Evolutionary conservation across 2,888 invertebrate species (phyloP).

Genomic region (Philereme vetulata): DNA sequence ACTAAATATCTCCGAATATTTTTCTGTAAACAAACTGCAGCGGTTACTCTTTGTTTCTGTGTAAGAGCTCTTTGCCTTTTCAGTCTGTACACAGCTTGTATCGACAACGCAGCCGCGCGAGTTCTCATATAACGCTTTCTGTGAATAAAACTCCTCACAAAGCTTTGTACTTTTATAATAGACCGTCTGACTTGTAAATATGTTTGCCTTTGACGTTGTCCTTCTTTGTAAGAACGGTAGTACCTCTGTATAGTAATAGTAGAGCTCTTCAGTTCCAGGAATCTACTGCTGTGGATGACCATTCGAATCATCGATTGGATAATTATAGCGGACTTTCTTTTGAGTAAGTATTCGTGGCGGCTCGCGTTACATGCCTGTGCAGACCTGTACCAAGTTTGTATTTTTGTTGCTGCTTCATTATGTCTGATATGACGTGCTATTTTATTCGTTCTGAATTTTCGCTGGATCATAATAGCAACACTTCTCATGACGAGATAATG

Average conservation of each 20-base stretch:
- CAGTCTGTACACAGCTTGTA: conserved; percentile 70
- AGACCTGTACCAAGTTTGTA: conserved; percentile 70
- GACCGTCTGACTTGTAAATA: conserved; percentile 47
- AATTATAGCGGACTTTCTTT: conserved; percentile 53
- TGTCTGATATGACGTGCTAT: conserved; percentile 42
- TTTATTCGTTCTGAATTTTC: conserved; percentile 57
- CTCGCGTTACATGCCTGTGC: conserved; percentile 51
- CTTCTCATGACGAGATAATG: conserved; percentile 53
- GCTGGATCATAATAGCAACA: conserved; percentile 61
- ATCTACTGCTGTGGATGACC: conserved; percentile 53
- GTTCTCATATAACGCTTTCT: conserved; percentile 57
- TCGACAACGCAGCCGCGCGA: conserved; percentile 49
- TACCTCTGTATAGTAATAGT: conserved; percentile 64
- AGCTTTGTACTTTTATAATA: conserved; percentile 53
- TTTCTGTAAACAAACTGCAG: conserved; percentile 66
- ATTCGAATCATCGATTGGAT: conserved; percentile 69
- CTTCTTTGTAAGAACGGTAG: conserved; percentile 62
- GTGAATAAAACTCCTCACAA: conserved; percentile 53
- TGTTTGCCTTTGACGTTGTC: conserved; percentile 44
- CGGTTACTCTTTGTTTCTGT: conserved; percentile 48
- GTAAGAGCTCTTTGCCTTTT: conserved; percentile 47
- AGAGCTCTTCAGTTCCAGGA: conserved; percentile 46
- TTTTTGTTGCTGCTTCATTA: conserved; percentile 54
- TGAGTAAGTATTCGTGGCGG: conserved; percentile 50
- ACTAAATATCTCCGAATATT: conserved; percentile 59